These are phyloP conservation scores for Lerema accius DNA, from an alignment of 1,140 invertebrate genomes.

Conservation along the genomic window DNA sequence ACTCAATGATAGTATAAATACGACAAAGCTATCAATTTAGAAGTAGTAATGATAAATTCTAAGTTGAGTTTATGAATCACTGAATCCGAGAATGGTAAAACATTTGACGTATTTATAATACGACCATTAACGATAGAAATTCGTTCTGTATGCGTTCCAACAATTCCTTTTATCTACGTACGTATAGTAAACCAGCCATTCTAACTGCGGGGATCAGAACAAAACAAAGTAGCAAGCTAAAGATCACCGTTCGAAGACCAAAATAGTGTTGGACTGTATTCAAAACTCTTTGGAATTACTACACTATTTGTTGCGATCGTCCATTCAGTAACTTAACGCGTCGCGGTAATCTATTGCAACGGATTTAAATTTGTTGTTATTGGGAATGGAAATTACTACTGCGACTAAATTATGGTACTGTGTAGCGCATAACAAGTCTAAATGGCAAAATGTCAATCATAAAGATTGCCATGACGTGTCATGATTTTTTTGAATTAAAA, in stretches of 20 bases:
- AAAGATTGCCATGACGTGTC: too few species aligned
- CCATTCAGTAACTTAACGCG: constrained; percentile 78
- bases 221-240: constrained; percentile 67
- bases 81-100: background rate
- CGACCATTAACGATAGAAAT: constrained; percentile 25
- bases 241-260: constrained; percentile 71
- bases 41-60: too few species aligned
- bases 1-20: too few species aligned
- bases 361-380: constrained; percentile 46
- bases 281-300: constrained; percentile 80
- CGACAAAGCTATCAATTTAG: too few species aligned
- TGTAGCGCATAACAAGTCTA: too few species aligned
- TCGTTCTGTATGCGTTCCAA: constrained; percentile 43
- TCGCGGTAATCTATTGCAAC: constrained; percentile 62
- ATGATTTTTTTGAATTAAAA: too few species aligned
- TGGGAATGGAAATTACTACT: constrained; percentile 20
- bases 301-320: constrained; percentile 72
- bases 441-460: too few species aligned
- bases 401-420: background rate
- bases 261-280: constrained; percentile 80
- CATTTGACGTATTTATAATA: constrained; percentile 12
- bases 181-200: constrained; percentile 53
- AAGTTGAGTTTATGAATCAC: background rate
- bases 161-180: constrained; percentile 54
- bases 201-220: constrained; percentile 55